phyloP scores from a whole-genome alignment of 2,888 invertebrate species.

The Ariolimax columbianus region DNA sequence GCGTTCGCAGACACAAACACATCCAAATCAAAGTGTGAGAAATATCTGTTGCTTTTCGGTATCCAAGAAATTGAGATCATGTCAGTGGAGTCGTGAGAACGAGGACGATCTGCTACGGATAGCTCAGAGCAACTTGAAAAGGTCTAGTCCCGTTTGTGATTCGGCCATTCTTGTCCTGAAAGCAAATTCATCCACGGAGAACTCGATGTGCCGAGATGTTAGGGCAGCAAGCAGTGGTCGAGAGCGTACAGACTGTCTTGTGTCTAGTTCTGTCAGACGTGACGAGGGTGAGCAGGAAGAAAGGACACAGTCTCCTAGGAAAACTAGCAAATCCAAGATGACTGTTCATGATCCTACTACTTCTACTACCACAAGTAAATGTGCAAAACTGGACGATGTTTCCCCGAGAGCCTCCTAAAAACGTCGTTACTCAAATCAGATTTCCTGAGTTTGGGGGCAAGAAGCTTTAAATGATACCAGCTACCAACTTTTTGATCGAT shows the following conservation, averaged over 20 bases:
- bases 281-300: constrained; percentile 44
- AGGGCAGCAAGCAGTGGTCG: background rate
- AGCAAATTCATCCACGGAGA: constrained; percentile 49
- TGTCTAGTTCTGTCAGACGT: constrained; percentile 47
- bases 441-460: background rate
- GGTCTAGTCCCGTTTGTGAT: constrained; percentile 41
- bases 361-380: constrained; percentile 28
- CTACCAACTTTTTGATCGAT: constrained; percentile 42
- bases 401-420: background rate
- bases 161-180: constrained; percentile 44
- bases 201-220: constrained; percentile 22
- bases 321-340: constrained; percentile 10
- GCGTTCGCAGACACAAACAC: background rate
- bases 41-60: constrained; percentile 69
- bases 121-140: constrained; percentile 46
- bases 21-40: constrained; percentile 62
- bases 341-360: background rate
- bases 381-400: constrained; percentile 11
- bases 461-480: background rate
- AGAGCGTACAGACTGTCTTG: constrained; percentile 40
- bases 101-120: constrained; percentile 63
- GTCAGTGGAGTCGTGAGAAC: constrained; percentile 73
- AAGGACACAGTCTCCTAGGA: constrained; percentile 10
- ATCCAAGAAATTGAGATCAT: constrained; percentile 73
- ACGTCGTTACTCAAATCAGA: background rate